Conservation (phyloP, 2,797 vertebrate genomes). For the Melanogrammus aeglefinus region DNA sequence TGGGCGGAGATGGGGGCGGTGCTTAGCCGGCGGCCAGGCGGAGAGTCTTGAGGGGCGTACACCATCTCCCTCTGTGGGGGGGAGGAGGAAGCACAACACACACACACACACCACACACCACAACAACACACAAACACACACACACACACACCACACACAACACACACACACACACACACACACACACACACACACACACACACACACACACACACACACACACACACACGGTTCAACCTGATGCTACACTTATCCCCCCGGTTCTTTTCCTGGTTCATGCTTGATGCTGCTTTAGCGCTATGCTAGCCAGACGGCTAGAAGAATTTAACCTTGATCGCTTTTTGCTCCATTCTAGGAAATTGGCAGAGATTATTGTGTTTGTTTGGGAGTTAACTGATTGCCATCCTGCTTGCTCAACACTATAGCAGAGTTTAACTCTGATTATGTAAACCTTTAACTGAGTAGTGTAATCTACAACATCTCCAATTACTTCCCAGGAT, state of each 20-base stretch:
- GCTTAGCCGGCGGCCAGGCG: slow-evolving; percentile 88
- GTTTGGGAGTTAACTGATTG: not conserved
- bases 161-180: not conserved
- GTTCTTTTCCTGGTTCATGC: not conserved
- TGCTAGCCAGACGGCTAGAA: not conserved
- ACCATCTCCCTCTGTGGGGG: slow-evolving; percentile 88
- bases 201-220: slow-evolving; percentile 1
- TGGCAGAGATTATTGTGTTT: not conserved
- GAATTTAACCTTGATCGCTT: not conserved
- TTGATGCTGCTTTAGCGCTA: not conserved
- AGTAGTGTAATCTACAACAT: not conserved
- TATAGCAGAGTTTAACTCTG: not conserved
- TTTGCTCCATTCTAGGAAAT: not conserved
- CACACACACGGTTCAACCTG: not conserved
- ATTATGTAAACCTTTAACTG: not conserved
- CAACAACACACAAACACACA: not conserved
- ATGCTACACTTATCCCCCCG: not conserved
- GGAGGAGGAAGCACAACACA: not conserved
- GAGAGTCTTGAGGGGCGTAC: slow-evolving; percentile 90
- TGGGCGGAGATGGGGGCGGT: slow-evolving; percentile 75
- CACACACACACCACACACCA: not conserved
- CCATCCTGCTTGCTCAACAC: not conserved
- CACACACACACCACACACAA: not conserved
- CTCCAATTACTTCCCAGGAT: not conserved
- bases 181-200: not conserved